Evolutionary conservation across 2,797 vertebrate species (phyloP), one percentile per base, ranked within the genome.

Genomic region (Mastacembelus armatus): DNA sequence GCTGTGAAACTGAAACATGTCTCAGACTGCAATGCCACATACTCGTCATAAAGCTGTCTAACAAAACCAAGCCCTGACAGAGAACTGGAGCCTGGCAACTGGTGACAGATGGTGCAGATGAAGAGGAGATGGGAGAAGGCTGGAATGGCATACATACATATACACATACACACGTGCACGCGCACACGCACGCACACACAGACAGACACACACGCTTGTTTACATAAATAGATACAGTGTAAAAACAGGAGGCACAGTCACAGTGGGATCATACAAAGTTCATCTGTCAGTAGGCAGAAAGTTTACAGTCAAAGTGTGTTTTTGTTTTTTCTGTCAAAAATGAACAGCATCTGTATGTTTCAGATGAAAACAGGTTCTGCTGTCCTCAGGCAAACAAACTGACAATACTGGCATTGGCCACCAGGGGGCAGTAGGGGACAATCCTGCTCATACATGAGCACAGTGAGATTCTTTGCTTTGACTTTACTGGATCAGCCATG

Each of bases 201-300:
- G 11, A 72, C 75, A 64, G 2, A 74, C 75, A 71, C 60, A 86
- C 81, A 84, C 64, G 71, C 74, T 69, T 56, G 64, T 77, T 81
- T 61, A 89, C 84, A 91, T 88, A 93, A 88, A 92, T 87, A 92
- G 88, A 80, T 89, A 88, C 85, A 91, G 84, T 87, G 88, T 91
- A 86, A 84, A 92, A 91, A 90, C 88, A 90, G 75, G 85, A 90
- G 88, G 87, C 90, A 89, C 80, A 42, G 79, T 90, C 85, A 92
- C 86, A 77, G 77, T 48, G 79, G 86, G 78, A 74, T 80, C 83
- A 71, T 44, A 72, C 70, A 79, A 75, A 85, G 67, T 86, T 86
- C 71, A 83, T 74, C 67, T 56, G 83, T 86, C 69, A 80, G 64
- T 49, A 51, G 58, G 73, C 81, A 79, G 36, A 78, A 80, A 87